Percentiles rank a stretch among this genome's conserved stretches.
Conservation (phyloP, 2,888 invertebrate species). For the Notocelia uddmanniana region DNA sequence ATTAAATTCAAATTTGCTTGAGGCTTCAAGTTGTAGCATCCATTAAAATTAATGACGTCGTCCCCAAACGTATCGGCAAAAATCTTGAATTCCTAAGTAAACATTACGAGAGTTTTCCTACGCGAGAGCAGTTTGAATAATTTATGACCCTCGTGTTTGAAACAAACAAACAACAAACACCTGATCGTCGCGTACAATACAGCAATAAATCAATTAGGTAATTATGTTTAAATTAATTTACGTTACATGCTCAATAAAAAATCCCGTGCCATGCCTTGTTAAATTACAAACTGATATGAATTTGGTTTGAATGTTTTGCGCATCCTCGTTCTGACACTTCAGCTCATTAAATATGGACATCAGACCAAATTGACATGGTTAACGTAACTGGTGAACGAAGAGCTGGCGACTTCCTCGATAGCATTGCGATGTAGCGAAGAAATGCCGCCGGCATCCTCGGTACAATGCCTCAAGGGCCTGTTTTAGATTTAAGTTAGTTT, state of each 20-base stretch:
- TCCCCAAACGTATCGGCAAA: constrained; percentile 7
- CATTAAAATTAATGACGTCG: constrained; percentile 24
- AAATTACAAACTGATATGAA: no score
- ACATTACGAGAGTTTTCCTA: constrained; percentile 8
- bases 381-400: no score
- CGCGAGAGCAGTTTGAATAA: constrained; percentile 18
- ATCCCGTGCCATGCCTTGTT: no score
- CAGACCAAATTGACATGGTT: no score
- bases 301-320: no score
- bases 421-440: no score
- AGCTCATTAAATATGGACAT: no score
- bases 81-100: constrained; percentile 14
- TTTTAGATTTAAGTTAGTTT: no score
- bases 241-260: background rate
- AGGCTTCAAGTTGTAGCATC: background rate
- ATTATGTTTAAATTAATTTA: background rate
- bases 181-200: constrained; percentile 1
- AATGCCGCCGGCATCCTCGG: no score
- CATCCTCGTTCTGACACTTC: no score
- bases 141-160: constrained; percentile 16
- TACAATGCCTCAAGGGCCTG: no score
- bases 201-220: background rate
- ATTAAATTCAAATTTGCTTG: background rate
- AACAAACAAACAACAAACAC: constrained; percentile 7
- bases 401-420: no score